Evolutionary conservation across 1,140 invertebrate genomes (phyloP).

Genomic region (Mya arenaria): DNA sequence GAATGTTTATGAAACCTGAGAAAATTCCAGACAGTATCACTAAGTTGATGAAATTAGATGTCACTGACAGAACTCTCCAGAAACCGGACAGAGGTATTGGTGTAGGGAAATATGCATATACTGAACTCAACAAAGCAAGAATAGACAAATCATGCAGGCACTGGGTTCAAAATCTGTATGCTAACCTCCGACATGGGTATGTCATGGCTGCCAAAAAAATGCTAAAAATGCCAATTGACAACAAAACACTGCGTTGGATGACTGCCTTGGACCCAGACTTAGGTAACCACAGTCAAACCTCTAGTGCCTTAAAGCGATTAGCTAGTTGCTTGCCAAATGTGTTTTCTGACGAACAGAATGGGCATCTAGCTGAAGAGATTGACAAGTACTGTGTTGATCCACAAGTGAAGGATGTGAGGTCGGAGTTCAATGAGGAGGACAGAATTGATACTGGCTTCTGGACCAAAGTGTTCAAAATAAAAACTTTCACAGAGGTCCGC

Average conservation of each 20-base stretch:
- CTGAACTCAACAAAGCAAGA: not conserved
- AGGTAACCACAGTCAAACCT: constrained; percentile 17
- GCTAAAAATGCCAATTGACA: constrained; percentile 19
- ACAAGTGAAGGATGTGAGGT: not conserved
- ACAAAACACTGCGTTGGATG: not conserved
- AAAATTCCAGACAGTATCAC: constrained; percentile 28
- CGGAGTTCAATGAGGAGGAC: not conserved
- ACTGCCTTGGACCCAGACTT: constrained; percentile 9
- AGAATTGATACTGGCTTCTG: constrained; percentile 21
- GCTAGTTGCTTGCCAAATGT: constrained; percentile 1
- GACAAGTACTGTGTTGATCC: constrained; percentile 3
- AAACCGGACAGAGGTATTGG: constrained; percentile 8
- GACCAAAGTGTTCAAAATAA: constrained; percentile 18
- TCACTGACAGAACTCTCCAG: constrained; percentile 26
- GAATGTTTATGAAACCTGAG: constrained; percentile 33
- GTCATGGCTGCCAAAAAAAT: constrained; percentile 28
- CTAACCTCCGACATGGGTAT: constrained; percentile 17
- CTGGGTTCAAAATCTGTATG: not conserved
- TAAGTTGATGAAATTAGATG: constrained; percentile 27
- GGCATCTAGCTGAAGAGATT: not conserved
- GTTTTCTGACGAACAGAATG: constrained; percentile 8
- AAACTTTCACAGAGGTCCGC: not conserved
- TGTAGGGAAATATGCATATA: constrained; percentile 24
- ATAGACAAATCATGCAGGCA: constrained; percentile 23
- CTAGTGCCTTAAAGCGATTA: constrained; percentile 10